Percentiles rank a stretch among this genome's conserved stretches.
Conservation (phyloP, 2,797 vertebrate species). For the Varecia variegata region DNA sequence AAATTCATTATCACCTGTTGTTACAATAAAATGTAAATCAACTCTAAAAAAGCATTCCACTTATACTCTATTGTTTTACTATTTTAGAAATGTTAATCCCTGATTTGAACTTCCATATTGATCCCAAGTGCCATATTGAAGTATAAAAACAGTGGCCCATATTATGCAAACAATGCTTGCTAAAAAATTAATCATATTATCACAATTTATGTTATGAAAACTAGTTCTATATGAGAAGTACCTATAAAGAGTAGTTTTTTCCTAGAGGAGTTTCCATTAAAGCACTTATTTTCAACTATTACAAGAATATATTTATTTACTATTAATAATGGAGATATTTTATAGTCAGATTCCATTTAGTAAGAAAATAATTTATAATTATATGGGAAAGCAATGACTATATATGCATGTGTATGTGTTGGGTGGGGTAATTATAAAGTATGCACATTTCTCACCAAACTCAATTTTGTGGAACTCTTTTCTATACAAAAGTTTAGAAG, state of each 20-base stretch:
- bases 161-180: background rate
- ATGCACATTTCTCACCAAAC: background rate
- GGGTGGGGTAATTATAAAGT: background rate
- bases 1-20: conserved; percentile 33
- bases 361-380: conserved; percentile 32
- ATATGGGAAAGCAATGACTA: background rate
- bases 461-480: background rate
- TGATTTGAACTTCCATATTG: background rate
- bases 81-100: background rate
- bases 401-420: background rate
- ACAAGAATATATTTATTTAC: background rate
- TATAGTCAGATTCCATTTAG: background rate
- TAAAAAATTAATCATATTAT: background rate
- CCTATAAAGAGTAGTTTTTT: background rate
- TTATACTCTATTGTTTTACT: background rate
- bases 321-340: background rate
- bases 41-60: background rate
- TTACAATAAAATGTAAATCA: conserved; percentile 29
- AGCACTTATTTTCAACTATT: background rate
- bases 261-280: background rate
- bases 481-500: conserved; percentile 17
- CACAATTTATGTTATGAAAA: background rate
- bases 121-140: background rate
- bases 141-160: background rate
- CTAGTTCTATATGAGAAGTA: background rate